Conservation (phyloP, 2,888 invertebrate species). For the Antitype chi region DNA sequence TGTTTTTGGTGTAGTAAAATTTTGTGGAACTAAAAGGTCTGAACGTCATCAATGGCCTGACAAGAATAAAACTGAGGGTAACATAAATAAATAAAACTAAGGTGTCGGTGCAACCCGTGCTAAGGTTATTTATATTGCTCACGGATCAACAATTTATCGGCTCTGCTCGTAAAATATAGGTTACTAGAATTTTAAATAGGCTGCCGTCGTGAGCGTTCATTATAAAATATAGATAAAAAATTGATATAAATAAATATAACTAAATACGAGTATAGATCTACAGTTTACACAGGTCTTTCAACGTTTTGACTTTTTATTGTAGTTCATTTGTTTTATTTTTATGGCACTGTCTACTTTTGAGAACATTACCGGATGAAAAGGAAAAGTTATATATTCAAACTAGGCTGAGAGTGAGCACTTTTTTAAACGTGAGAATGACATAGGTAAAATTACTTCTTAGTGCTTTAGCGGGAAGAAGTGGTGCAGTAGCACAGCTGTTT, state of each 20-base stretch:
- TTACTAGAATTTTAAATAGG: slow-evolving; percentile 6
- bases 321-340: not conserved
- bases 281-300: not conserved
- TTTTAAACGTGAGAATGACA: too few species aligned
- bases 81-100: too few species aligned
- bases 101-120: slow-evolving; percentile 15
- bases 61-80: slow-evolving; percentile 5
- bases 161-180: slow-evolving; percentile 7
- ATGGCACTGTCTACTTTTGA: not conserved
- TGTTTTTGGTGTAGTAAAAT: not conserved
- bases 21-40: not conserved
- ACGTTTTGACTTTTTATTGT: not conserved
- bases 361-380: not conserved
- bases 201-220: not conserved
- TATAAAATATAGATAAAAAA: too few species aligned
- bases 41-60: not conserved
- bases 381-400: too few species aligned
- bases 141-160: slow-evolving; percentile 43
- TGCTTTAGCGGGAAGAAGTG: too few species aligned
- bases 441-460: too few species aligned
- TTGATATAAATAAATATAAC: too few species aligned
- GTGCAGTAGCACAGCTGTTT: too few species aligned
- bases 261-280: slow-evolving; percentile 12
- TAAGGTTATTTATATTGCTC: slow-evolving; percentile 17
- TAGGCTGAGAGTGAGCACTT: too few species aligned